Percentiles rank a stretch among this genome's conserved stretches.
These are phyloP conservation scores for Ichneumoninae sp. DNA, from an alignment of 2,888 invertebrate genomes.

Conservation along the genomic window DNA sequence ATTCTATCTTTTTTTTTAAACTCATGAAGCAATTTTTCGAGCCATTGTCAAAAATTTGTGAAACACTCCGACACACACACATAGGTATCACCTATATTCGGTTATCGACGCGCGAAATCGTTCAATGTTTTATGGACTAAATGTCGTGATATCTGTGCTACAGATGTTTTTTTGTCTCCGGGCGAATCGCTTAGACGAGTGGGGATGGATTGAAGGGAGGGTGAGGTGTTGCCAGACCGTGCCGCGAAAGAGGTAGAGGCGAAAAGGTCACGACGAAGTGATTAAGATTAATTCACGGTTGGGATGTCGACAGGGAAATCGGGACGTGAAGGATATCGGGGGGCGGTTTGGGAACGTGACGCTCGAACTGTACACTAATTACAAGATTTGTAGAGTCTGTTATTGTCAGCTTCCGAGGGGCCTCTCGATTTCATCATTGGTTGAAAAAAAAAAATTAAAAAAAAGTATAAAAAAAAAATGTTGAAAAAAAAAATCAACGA, in stretches of 20 bases:
- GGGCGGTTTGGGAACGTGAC: constrained; percentile 49
- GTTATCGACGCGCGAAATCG: constrained; percentile 45
- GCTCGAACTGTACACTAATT: constrained; percentile 83
- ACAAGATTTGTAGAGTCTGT: constrained; percentile 78
- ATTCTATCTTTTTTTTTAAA: neutral
- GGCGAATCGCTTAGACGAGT: constrained; percentile 28
- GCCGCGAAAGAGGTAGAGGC: constrained; percentile 65
- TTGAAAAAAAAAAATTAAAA: neutral
- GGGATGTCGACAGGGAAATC: constrained; percentile 38
- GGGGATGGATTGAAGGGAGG: constrained; percentile 23
- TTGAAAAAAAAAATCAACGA: neutral
- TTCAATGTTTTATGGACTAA: constrained; percentile 55
- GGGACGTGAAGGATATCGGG: constrained; percentile 18
- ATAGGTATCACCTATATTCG: constrained; percentile 59
- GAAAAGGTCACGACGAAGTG: constrained; percentile 22
- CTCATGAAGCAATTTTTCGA: neutral
- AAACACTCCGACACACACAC: constrained; percentile 20
- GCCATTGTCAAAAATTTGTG: constrained; percentile 25
- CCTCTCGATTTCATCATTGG: constrained; percentile 12
- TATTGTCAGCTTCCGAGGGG: constrained; percentile 74
- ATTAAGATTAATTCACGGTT: constrained; percentile 48
- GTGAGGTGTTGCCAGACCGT: constrained; percentile 17
- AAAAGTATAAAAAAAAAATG: neutral
- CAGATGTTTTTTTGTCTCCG: neutral
- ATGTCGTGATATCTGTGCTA: constrained; percentile 56